Conservation (phyloP, 2,113 vertebrate genomes). For the Irena cyanogastra region DNA sequence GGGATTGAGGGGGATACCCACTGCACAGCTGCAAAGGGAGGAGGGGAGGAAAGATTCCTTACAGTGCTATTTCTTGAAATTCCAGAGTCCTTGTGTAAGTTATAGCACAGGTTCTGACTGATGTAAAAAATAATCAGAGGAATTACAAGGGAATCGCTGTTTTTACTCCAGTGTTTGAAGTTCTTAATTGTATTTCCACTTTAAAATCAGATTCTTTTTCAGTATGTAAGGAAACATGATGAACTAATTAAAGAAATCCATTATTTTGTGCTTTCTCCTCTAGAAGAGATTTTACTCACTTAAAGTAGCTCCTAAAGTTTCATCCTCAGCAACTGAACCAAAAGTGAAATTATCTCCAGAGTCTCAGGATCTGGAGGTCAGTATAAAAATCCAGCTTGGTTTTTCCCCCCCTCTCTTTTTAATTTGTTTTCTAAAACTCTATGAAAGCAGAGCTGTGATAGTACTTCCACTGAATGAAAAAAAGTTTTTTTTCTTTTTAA, state of each 20-base stretch:
- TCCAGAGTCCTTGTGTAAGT: not conserved
- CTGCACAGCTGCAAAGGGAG: not conserved
- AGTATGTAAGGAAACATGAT: not conserved
- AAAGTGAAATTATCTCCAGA: conserved; percentile 69
- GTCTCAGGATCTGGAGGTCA: conserved; percentile 88
- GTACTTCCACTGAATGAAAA: not conserved
- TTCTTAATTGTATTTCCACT: not conserved
- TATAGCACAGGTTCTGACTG: not conserved
- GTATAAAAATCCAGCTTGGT: conserved; percentile 30
- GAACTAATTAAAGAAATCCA: not conserved
- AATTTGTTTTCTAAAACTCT: not conserved
- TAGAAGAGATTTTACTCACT: conserved; percentile 90
- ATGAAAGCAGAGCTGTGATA: not conserved
- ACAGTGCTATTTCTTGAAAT: not conserved
- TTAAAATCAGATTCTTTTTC: not conserved
- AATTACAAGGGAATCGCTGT: not conserved
- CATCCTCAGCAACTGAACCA: conserved; percentile 57
- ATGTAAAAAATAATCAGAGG: not conserved
- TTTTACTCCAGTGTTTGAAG: not conserved
- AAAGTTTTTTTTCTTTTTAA: not conserved
- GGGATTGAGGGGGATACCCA: not conserved
- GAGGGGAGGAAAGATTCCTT: not conserved
- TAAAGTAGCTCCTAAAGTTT: conserved; percentile 82
- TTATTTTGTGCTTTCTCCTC: conserved; percentile 40
- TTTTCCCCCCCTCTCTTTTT: not conserved